phyloP scores from a whole-genome alignment of 2,888 invertebrate genomes.

The Schizotus pectinicornis region DNA sequence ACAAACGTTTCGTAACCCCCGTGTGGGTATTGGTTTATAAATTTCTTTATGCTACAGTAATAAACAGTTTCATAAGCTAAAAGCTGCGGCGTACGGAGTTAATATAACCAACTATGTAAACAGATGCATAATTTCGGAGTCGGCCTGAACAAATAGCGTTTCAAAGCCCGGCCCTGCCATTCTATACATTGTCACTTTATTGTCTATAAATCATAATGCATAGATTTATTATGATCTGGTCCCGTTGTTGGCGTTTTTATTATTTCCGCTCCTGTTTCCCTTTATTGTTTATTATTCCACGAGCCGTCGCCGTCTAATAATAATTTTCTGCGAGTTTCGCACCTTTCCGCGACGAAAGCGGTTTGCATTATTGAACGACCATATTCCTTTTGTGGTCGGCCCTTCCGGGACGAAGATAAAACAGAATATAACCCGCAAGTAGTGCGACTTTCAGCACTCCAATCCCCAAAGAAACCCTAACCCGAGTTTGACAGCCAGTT shows the following conservation, averaged over 20 bases:
- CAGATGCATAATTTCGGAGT: conserved; percentile 40
- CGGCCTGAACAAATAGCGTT: conserved; percentile 46
- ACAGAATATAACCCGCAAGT: conserved; percentile 18
- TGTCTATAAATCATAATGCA: conserved; percentile 46
- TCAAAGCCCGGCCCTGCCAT: conserved; percentile 29
- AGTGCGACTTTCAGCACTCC: conserved; percentile 16
- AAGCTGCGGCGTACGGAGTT: conserved; percentile 32
- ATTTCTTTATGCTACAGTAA: conserved; percentile 37
- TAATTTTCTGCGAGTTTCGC: conserved; percentile 16
- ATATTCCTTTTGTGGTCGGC: conserved; percentile 22
- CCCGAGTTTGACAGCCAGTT: conserved; percentile 20
- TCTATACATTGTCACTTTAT: conserved; percentile 36
- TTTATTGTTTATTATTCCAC: conserved; percentile 44
- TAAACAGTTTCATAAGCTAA: conserved; percentile 39
- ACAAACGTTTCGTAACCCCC: background rate
- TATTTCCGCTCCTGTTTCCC: conserved; percentile 50
- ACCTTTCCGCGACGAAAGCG: background rate
- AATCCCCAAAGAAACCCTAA: conserved; percentile 23
- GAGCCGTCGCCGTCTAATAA: conserved; percentile 25
- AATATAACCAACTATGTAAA: conserved; percentile 42
- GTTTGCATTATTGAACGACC: conserved; percentile 25
- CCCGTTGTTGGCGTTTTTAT: conserved; percentile 47
- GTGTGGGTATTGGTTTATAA: conserved; percentile 29
- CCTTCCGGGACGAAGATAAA: conserved; percentile 22
- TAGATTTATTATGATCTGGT: conserved; percentile 39